Evolutionary conservation across 2,797 vertebrate species (phyloP).

Genomic region (Pampus argenteus): DNA sequence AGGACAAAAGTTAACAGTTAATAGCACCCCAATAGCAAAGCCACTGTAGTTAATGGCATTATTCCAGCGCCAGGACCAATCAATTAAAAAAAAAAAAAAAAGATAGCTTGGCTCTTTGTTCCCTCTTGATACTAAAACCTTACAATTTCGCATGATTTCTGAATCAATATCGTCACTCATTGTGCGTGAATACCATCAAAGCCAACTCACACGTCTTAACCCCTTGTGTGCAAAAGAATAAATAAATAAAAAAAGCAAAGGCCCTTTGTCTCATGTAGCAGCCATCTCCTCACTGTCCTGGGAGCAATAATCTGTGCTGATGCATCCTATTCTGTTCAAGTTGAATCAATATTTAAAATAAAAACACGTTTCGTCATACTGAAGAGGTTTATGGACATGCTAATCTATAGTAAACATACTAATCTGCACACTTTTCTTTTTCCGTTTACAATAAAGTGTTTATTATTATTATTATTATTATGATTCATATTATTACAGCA

Average conservation of each 20-base stretch:
- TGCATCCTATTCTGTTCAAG: conserved; percentile 3
- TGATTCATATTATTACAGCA: no score
- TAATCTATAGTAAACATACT: no score
- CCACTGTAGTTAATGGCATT: conserved; percentile 38
- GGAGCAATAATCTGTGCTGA: not conserved
- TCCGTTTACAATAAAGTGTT: not conserved
- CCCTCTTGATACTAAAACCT: conserved; percentile 12
- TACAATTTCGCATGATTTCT: conserved; percentile 25
- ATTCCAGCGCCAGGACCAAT: conserved; percentile 20
- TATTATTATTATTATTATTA: no score
- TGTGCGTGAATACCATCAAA: conserved; percentile 28
- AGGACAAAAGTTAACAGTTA: conserved; percentile 31
- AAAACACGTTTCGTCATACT: not conserved
- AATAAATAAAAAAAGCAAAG: no score
- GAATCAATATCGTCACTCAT: conserved; percentile 55
- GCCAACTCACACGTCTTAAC: conserved; percentile 55
- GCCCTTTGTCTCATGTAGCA: conserved; percentile 59
- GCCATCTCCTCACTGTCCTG: conserved; percentile 9
- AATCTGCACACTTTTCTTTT: not conserved
- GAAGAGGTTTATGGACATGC: conserved; percentile 1
- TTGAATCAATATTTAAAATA: conserved; percentile 13
- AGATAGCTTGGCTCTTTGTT: conserved; percentile 36
- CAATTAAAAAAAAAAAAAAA: conserved; percentile 32
- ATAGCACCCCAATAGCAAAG: conserved; percentile 30
- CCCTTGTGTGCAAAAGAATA: conserved; percentile 44